Percentiles rank a stretch among this genome's conserved stretches.
Evolutionary conservation across 1,140 invertebrate species (phyloP).

Genomic region (Bemisia tabaci): DNA sequence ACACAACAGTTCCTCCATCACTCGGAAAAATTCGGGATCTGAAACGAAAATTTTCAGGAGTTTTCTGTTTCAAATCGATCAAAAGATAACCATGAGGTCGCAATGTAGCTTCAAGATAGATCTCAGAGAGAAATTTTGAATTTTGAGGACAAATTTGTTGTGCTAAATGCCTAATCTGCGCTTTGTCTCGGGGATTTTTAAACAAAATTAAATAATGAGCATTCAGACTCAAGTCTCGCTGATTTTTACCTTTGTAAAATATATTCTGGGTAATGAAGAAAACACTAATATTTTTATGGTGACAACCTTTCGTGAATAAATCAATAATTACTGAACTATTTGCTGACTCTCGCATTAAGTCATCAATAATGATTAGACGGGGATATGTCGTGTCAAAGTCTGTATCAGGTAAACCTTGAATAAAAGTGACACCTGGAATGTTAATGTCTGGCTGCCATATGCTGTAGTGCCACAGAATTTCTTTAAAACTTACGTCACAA

Average conservation of each 20-base stretch:
- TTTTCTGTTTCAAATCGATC: constrained; percentile 11
- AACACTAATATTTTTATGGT: too few species aligned
- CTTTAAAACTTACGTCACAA: neutral
- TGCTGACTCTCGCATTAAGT: constrained; percentile 27
- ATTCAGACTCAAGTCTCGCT: constrained; percentile 11
- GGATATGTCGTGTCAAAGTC: neutral
- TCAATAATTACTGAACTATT: too few species aligned
- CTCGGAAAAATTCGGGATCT: constrained; percentile 5
- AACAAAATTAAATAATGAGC: constrained; percentile 11
- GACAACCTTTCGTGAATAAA: too few species aligned
- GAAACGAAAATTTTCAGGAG: constrained; percentile 5
- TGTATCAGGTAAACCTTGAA: constrained; percentile 1
- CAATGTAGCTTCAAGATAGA: constrained; percentile 8
- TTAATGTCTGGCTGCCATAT: neutral
- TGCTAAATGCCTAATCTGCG: constrained; percentile 11
- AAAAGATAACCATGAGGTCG: constrained; percentile 10
- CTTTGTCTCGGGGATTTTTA: constrained; percentile 13
- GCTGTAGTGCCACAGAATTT: constrained; percentile 1
- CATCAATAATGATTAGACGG: constrained; percentile 27
- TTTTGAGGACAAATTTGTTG: constrained; percentile 9
- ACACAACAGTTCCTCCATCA: too few species aligned
- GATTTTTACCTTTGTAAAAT: constrained; percentile 9
- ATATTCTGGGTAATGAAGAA: too few species aligned
- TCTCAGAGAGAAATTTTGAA: constrained; percentile 1
- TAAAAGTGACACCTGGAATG: neutral